Conservation (phyloP, 53 echinoderm and acorn worm species). For the Luidia sarsii region DNA sequence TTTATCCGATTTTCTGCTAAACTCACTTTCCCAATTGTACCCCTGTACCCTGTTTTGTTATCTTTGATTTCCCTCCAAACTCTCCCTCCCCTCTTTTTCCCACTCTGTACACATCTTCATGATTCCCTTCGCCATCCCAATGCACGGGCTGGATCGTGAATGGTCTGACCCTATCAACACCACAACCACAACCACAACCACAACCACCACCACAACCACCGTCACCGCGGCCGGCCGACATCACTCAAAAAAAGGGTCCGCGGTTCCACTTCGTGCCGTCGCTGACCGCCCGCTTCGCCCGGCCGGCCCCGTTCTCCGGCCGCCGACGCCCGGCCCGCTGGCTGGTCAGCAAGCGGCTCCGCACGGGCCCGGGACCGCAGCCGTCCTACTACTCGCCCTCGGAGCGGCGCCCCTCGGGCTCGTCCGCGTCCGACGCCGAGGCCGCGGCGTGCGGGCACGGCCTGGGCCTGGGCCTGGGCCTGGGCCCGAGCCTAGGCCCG, state of each 20-base stretch:
- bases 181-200: no score
- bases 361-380: slow-evolving; percentile 2
- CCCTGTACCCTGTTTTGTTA: slow-evolving; percentile 4
- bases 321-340: slow-evolving; percentile 38
- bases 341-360: slow-evolving; percentile 20
- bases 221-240: no score
- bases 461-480: no score
- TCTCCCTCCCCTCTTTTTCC: background rate
- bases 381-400: slow-evolving; percentile 1
- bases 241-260: slow-evolving; percentile 8
- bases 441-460: background rate
- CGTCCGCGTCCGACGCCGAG: background rate
- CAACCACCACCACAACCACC: no score
- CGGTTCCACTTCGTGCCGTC: slow-evolving; percentile 15
- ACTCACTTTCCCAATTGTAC: no score
- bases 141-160: no score
- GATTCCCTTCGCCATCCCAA: background rate
- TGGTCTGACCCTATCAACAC: no score
- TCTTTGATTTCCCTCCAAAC: no score
- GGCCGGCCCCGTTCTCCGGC: slow-evolving; percentile 31
- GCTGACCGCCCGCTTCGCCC: slow-evolving; percentile 32
- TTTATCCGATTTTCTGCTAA: no score
- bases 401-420: background rate
- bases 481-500: no score
- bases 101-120: slow-evolving; percentile 1